Conservation (phyloP, 2,113 vertebrate genomes). For the Stercorarius parasiticus region DNA sequence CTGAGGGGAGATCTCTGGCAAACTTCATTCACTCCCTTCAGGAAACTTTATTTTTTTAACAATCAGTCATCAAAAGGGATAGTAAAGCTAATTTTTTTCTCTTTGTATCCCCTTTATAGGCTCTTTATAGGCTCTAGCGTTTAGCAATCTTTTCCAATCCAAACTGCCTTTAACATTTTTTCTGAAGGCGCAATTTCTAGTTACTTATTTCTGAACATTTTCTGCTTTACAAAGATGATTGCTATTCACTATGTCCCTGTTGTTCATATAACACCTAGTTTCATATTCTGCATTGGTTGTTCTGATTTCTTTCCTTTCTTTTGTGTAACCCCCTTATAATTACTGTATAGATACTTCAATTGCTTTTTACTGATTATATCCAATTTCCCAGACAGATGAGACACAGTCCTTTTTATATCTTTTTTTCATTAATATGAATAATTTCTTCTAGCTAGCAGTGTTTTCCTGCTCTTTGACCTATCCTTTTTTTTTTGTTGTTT, state of each 20-base stretch:
- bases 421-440: not conserved
- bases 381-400: not conserved
- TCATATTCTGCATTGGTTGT: not conserved
- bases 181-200: not conserved
- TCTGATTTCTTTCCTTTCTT: not conserved
- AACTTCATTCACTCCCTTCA: not conserved
- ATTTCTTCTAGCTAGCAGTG: not conserved
- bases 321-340: not conserved
- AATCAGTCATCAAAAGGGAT: not conserved
- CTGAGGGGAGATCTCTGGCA: not conserved
- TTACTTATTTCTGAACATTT: not conserved
- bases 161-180: not conserved
- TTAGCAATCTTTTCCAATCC: not conserved
- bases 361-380: not conserved
- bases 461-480: not conserved
- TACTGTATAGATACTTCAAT: not conserved
- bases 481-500: not conserved
- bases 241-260: not conserved
- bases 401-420: not conserved
- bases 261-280: not conserved
- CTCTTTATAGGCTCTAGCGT: not conserved
- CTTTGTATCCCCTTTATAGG: not conserved
- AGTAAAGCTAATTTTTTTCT: not conserved
- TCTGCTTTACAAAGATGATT: not conserved
- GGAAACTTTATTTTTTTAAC: not conserved